These are phyloP conservation scores for Chironomus tentans DNA, from an alignment of 2,888 invertebrate species.

Conservation along the genomic window DNA sequence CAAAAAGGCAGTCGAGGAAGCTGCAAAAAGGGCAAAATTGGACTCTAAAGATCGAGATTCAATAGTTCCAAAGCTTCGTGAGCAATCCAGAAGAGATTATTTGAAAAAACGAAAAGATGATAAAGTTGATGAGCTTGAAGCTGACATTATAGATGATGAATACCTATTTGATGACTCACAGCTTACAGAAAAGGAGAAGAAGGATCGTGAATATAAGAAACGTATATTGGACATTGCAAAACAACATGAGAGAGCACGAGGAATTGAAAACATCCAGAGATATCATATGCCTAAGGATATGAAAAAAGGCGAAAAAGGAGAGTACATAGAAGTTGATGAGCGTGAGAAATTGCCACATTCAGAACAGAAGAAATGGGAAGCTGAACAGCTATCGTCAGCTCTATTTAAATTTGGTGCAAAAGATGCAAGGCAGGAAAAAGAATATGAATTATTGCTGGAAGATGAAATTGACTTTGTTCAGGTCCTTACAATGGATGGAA, in stretches of 20 bases:
- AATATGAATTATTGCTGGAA: constrained; percentile 88
- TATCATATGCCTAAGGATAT: constrained; percentile 90
- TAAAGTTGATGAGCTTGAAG: constrained; percentile 90
- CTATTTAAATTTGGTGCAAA: constrained; percentile 89
- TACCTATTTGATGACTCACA: constrained; percentile 85
- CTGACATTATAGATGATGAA: constrained; percentile 92
- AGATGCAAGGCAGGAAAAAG: constrained; percentile 62
- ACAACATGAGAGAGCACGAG: constrained; percentile 90
- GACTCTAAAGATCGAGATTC: constrained; percentile 80
- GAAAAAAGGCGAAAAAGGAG: constrained; percentile 62
- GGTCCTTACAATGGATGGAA: constrained; percentile 69
- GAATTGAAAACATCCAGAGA: constrained; percentile 83
- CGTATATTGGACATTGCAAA: constrained; percentile 82
- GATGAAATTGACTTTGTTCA: constrained; percentile 98
- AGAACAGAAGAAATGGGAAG: constrained; percentile 93
- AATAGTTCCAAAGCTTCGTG: constrained; percentile 75
- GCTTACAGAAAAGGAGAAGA: constrained; percentile 75
- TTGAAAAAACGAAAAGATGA: constrained; percentile 93
- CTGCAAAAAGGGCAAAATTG: constrained; percentile 79
- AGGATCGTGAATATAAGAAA: constrained; percentile 82
- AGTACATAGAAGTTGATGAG: constrained; percentile 78
- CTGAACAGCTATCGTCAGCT: constrained; percentile 90
- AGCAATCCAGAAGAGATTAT: constrained; percentile 88
- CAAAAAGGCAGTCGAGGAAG: constrained; percentile 71
- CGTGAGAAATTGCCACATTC: constrained; percentile 73